Evolutionary conservation across 2,797 vertebrate species (phyloP), one percentile per base, ranked within the genome.

Genomic region (Pampus argenteus): DNA sequence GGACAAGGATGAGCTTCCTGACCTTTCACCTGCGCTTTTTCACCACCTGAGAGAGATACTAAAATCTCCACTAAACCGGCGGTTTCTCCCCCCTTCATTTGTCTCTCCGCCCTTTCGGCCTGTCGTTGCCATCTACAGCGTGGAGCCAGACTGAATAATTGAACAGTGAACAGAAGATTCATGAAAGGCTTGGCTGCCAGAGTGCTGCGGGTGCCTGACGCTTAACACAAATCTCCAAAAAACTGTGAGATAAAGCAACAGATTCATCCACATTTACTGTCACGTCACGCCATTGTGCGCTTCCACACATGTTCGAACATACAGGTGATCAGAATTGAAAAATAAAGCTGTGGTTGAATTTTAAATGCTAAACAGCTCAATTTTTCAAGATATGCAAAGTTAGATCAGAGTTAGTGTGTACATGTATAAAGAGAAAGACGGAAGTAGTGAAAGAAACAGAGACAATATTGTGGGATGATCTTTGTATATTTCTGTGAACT

Each of bases 201-300:
- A 71, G 55, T 1, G 48, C 84, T 70, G 62, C 58, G 6, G 78
- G 74, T 69, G 26, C 56, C 25, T 15, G 50, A 68, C 60, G 71
- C 88, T 84, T 70, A 68, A 88, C 80, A 78, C 64, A 85, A 75
- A 81, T 71, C 82, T 84, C 71, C 51, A 78, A 42, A 84, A 36
- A 86, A 70, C 64, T 71, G 58, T 49, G 74, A 85, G 71, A 70
- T 71, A 76, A 81, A 75, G 79, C 71, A 83, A 78, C 66, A 87
- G 81, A 84, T 75, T 89, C 82, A 85, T 89, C 83, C 79, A 88
- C 88, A 88, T 89, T 87, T 88, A 86, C 81, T 44, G 64, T 81
- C 63, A 84, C 65, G 74, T 79, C 74, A 66, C 60, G 74, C 69
- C 44, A 2, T 48, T 54, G 47, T 14, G 48, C 1, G 9, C 50